These are phyloP conservation scores for Phaethon lepturus DNA, from an alignment of 2,113 vertebrate genomes.

Conservation along the genomic window DNA sequence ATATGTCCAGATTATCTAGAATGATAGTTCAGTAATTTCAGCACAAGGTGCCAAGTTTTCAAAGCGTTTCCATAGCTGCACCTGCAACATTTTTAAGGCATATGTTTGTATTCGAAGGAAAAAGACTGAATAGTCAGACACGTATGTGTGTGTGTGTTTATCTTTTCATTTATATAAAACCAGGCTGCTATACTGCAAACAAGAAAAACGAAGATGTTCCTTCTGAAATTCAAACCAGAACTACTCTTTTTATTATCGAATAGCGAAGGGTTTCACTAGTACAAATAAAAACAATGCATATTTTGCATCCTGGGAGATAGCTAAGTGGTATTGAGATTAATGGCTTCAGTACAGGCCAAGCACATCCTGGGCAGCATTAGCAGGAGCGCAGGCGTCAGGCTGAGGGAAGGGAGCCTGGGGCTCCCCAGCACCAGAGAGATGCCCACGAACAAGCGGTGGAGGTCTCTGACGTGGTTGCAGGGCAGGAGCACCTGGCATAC, in stretches of 20 bases:
- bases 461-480: not conserved
- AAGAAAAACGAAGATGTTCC: not conserved
- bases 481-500: not conserved
- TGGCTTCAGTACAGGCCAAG: not conserved
- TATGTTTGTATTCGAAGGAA: not conserved
- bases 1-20: not conserved
- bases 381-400: rapidly evolving
- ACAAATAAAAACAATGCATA: not conserved
- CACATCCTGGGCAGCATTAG: not conserved
- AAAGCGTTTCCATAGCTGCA: not conserved
- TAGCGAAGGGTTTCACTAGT: not conserved
- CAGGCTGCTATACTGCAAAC: not conserved
- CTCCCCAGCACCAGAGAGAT: not conserved
- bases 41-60: not conserved
- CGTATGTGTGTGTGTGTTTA: not conserved
- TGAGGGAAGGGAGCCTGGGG: not conserved
- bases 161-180: not conserved
- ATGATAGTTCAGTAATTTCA: not conserved
- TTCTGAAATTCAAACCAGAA: not conserved
- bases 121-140: not conserved
- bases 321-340: not conserved
- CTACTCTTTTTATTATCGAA: not conserved
- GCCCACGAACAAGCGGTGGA: not conserved
- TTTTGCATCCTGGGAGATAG: not conserved
- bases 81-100: not conserved